Percentiles rank a stretch among this genome's conserved stretches.
phyloP scores from a whole-genome alignment of 2,113 vertebrate genomes.

The Phalacrocorax aristotelis region DNA sequence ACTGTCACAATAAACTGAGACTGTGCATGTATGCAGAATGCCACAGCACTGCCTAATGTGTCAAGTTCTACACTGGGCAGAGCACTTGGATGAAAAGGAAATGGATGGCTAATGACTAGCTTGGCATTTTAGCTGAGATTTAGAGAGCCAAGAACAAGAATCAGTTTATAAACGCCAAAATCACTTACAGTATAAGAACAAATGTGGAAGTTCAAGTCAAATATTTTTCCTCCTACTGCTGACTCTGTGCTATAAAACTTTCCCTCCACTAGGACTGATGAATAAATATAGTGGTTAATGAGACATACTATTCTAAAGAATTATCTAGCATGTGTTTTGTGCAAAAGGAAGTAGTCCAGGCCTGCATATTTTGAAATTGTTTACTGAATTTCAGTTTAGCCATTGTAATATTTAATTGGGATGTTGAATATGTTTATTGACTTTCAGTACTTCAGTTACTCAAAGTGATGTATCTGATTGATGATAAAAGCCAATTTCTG shows the following conservation, averaged over 20 bases:
- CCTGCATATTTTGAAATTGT: background rate
- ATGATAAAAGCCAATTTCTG: background rate
- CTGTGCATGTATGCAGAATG: background rate
- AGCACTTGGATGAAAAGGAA: conserved; percentile 33
- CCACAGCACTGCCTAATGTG: conserved; percentile 1
- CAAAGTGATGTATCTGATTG: background rate
- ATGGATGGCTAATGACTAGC: conserved; percentile 19
- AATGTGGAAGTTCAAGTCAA: background rate
- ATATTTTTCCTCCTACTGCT: background rate
- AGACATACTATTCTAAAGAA: background rate
- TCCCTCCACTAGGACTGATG: background rate
- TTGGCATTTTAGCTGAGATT: conserved; percentile 52
- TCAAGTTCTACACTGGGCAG: background rate
- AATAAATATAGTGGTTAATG: background rate
- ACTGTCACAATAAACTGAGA: conserved; percentile 6
- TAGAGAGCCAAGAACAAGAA: conserved; percentile 36
- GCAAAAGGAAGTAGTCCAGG: background rate
- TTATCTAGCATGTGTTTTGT: background rate
- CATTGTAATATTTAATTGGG: background rate
- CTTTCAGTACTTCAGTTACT: background rate
- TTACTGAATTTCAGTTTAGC: background rate
- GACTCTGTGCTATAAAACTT: background rate
- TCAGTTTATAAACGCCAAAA: conserved; percentile 36
- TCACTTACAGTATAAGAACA: background rate
- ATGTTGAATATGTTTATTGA: background rate